A percentile compares a stretch with the other conserved stretches of the same genome.
Evolutionary conservation across 23 tunicate species (phyloP).

Genomic region (Pegea sp.): DNA sequence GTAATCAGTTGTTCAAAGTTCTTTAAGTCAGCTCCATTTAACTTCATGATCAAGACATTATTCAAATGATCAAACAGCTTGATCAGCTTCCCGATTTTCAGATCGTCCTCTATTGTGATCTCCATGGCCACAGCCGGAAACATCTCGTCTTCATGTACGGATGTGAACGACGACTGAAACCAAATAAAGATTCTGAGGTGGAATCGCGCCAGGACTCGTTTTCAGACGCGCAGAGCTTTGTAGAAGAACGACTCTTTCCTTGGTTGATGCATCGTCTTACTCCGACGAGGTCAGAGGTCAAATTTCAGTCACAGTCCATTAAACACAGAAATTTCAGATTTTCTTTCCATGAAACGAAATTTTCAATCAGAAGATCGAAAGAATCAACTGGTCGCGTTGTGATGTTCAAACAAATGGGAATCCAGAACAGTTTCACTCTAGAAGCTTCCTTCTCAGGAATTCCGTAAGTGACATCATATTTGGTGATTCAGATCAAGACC

Average conservation of each 20-base stretch:
- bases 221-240: slow-evolving; percentile 49
- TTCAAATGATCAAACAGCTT: not conserved
- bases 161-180: slow-evolving; percentile 36
- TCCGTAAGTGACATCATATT: slow-evolving; percentile 2
- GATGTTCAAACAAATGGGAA: slow-evolving; percentile 85
- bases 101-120: slow-evolving; percentile 78
- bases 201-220: slow-evolving; percentile 4
- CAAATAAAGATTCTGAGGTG: not conserved
- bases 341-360: slow-evolving; percentile 78
- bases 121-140: slow-evolving; percentile 85
- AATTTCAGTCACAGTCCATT: not conserved
- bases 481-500: too few species aligned
- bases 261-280: slow-evolving; percentile 63
- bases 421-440: slow-evolving; percentile 71
- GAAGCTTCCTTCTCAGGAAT: slow-evolving; percentile 93
- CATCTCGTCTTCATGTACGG: slow-evolving; percentile 96
- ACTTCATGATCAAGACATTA: not conserved
- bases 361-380: slow-evolving; percentile 58
- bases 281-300: slow-evolving; percentile 30
- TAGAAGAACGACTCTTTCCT: slow-evolving; percentile 76
- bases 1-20: not conserved
- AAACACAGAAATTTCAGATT: slow-evolving; percentile 12
- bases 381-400: slow-evolving; percentile 94
- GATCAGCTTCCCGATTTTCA: not conserved
- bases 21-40: not conserved